Evolutionary conservation across 2,113 vertebrate genomes (phyloP), one percentile per base, ranked within the genome.

Genomic region (Cairina moschata): DNA sequence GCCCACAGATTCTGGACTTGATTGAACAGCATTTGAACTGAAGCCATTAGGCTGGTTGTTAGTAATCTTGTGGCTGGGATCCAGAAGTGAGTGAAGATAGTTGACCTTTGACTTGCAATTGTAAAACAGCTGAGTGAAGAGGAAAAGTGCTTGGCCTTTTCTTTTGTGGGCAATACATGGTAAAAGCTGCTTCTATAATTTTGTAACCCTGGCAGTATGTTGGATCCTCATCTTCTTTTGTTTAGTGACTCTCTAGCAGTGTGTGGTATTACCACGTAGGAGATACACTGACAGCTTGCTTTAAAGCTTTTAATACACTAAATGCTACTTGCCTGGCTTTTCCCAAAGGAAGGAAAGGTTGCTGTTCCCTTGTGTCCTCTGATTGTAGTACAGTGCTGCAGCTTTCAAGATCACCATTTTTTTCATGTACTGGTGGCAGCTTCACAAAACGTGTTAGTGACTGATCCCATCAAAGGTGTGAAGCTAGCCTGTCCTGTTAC

Each of bases 1-100:
- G 25, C 89, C 88, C 87, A 42, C 62, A 11, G 62, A 78, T 82
- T 82, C 12, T 3, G 50, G 80, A 34, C 76, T 85, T 88, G 90
- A 95, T 58, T 95, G 96, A 97, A 67, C 55, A 93, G 95, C 92
- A 65, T 95, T 97, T 97, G 93, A 97, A 95, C 77, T 36, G 77
- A 63, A 92, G 94, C 96, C 87, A 93, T 97, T 97, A 96, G 91
- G 93, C 89, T 97, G 81, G 94, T 97, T 83, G 86, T 97, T 98
- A 97, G 97, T 97, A 97, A 96, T 97, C 95, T 96, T 97, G 92
- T 98, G 98, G 97, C 97, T 96, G 75, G 90, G 91, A 71, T 97
- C 97, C 96, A 98, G 72, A 93, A 96, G 83, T 44, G 68, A 97
- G 86, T 91, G 92, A 97, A 97, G 92, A 93, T 96, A 69, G 95